Base-by-base conservation (phyloP, 2,113 vertebrate species). In the Malurus cyaneus region DNA sequence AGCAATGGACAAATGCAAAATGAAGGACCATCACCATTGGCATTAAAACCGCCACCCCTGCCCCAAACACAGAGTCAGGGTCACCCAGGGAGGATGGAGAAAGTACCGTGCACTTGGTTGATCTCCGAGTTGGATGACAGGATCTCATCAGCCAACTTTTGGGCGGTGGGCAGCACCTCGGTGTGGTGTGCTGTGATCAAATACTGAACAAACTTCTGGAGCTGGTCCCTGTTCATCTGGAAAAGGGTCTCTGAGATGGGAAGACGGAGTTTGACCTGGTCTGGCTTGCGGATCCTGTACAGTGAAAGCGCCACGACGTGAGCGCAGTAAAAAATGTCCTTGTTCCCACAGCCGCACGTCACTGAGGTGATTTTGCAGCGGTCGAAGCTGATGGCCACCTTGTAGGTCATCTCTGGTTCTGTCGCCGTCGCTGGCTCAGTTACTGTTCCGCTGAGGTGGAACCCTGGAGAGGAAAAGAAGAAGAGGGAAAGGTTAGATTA, bases 331-430 rank as follows among this genome's bases (percentile, higher is more conserved):
- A 99, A 99, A 96, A 99, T 99, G 97, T 99, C 99, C 80, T 99
- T 98, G 98, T 99, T 99, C 69, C 99, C 99, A 10, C 99, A 99
- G 96, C 99, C 99, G 21, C 99, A 99, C 6, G 99, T 99, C 96
- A 99, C 99, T 1, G 99, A 99, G 70, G 99, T 99, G 97, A 99
- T 99, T 98, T 99, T 99, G 98, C 99, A 99, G 94, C 99, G 98
- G 97, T 99, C 99, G 16, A 99, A 99, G 98, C 99, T 99, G 98
- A 99, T 99, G 94, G 99, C 99, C 96, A 99, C 99, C 96, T 98
- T 99, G 97, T 99, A 99, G 80, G 98, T 99, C 96, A 98, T 97
- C 97, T 99, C 98, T 54, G 99, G 98, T 64, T 99, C 99, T 9
- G 99, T 98, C 3, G 98, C 86, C 39, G 98, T 98, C 3, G 98